A percentile compares a stretch with the other conserved stretches of the same genome.
These are phyloP conservation scores for Stegostoma tigrinum DNA, from an alignment of 2,113 vertebrate genomes.

Conservation along the genomic window DNA sequence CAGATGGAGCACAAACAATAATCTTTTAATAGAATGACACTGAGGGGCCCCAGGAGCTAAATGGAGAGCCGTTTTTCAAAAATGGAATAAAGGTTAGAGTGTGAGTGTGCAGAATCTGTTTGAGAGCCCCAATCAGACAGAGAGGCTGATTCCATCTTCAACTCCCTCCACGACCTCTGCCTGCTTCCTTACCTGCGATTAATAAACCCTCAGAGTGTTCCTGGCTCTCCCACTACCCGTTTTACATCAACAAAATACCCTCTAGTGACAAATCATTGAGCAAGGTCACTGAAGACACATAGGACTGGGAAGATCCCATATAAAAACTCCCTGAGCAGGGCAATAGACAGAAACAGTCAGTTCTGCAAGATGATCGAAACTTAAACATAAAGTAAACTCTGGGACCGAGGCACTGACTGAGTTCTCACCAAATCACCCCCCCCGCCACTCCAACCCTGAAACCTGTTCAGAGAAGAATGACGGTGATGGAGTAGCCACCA, in stretches of 20 bases:
- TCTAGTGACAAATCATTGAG: neutral
- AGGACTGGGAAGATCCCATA: neutral
- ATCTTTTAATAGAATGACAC: slow-evolving; percentile 16
- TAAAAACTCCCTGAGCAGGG: too few species aligned
- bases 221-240: too few species aligned
- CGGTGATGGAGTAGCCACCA: neutral
- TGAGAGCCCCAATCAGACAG: neutral
- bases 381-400: too few species aligned
- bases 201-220: too few species aligned
- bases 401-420: too few species aligned
- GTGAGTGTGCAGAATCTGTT: neutral
- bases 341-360: too few species aligned
- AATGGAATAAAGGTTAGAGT: neutral
- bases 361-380: too few species aligned
- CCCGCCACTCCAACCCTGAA: too few species aligned
- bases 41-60: neutral
- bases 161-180: neutral
- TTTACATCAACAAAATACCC: neutral
- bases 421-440: too few species aligned
- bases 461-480: neutral
- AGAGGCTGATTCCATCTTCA: neutral
- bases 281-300: neutral
- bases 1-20: slow-evolving; percentile 26
- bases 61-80: neutral
- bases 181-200: neutral